Conservation (phyloP, 1,140 invertebrate genomes). For the Ruditapes philippinarum region DNA sequence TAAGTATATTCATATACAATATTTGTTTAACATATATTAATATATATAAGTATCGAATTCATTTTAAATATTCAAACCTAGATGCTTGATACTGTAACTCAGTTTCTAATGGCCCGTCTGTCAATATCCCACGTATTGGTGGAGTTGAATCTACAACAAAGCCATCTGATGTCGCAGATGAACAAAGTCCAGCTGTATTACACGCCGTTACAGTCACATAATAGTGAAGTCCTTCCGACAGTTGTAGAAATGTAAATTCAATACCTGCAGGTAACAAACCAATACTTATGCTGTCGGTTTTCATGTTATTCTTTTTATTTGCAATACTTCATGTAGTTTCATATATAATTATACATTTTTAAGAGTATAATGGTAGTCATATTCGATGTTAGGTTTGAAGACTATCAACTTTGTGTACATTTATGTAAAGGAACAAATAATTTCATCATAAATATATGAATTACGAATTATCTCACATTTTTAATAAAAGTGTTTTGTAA, state of each 20-base stretch:
- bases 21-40: too few species aligned
- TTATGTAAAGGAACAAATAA: too few species aligned
- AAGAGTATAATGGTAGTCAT: background rate
- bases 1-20: too few species aligned
- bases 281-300: background rate
- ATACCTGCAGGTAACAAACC: conserved; percentile 56
- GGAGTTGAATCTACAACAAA: conserved; percentile 75
- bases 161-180: conserved; percentile 73
- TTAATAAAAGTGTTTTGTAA: too few species aligned
- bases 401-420: too few species aligned
- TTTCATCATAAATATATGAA: too few species aligned
- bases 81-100: conserved; percentile 76
- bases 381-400: too few species aligned
- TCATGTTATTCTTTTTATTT: background rate
- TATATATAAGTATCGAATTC: too few species aligned
- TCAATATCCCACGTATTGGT: conserved; percentile 69
- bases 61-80: too few species aligned
- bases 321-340: background rate
- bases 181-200: conserved; percentile 74
- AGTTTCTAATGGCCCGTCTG: conserved; percentile 65
- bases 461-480: too few species aligned
- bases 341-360: background rate
- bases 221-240: conserved; percentile 73
- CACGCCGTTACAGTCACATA: conserved; percentile 75
- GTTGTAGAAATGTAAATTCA: conserved; percentile 41